A percentile compares a stretch with the other conserved stretches of the same genome.
Conservation (phyloP, 2,888 invertebrate species). For the Lypha dubia region DNA sequence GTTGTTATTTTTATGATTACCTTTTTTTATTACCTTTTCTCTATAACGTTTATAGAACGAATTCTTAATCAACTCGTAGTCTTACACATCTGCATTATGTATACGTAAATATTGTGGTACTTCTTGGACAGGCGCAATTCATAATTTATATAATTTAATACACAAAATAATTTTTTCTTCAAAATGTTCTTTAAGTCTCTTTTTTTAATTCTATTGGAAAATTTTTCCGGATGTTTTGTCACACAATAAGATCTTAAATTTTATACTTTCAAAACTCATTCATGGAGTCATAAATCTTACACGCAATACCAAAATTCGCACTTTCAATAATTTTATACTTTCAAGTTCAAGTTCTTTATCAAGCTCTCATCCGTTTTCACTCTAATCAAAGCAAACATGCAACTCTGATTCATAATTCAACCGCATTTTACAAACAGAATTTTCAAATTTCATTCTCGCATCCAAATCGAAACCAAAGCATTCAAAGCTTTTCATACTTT, state of each 20-base stretch:
- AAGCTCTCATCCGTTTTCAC: not conserved
- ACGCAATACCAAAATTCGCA: not conserved
- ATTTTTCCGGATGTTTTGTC: not conserved
- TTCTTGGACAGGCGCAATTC: not conserved
- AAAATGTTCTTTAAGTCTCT: not conserved
- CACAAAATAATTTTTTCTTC: not conserved
- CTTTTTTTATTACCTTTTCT: no score
- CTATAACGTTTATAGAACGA: no score
- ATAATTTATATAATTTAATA: not conserved
- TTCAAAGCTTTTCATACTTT: not conserved
- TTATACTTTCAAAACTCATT: not conserved
- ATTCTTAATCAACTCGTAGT: no score
- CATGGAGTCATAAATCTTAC: not conserved
- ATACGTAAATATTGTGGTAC: no score
- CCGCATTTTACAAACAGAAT: not conserved
- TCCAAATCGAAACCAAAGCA: not conserved
- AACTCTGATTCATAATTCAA: not conserved
- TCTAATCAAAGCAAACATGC: slow-evolving; percentile 1
- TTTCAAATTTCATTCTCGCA: not conserved
- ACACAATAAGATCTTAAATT: not conserved
- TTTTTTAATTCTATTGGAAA: not conserved
- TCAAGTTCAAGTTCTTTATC: not conserved
- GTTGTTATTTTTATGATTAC: no score
- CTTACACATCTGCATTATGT: no score
- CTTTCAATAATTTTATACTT: not conserved